Conservation (phyloP, 2,888 invertebrate species). For the Trisateles emortualis region DNA sequence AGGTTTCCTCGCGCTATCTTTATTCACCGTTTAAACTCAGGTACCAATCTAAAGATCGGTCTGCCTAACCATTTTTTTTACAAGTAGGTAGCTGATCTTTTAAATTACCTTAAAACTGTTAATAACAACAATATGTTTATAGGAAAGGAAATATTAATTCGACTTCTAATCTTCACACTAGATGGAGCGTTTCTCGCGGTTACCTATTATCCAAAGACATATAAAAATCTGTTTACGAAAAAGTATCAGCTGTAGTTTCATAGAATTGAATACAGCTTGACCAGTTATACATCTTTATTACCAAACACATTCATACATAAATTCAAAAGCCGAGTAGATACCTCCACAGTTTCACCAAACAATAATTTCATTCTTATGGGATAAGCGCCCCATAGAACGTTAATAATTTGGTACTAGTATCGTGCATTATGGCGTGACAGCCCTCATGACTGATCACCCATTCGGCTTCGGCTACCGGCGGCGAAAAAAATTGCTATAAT, state of each 20-base stretch:
- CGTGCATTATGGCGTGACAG: constrained; percentile 71
- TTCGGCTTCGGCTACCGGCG: constrained; percentile 43
- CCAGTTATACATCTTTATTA: background rate
- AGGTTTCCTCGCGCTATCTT: too few relatives aligned
- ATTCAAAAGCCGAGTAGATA: constrained; percentile 1
- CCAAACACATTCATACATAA: background rate
- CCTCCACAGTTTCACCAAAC: constrained; percentile 34
- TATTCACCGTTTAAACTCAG: too few relatives aligned
- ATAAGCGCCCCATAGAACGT: constrained; percentile 49
- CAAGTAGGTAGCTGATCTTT: too few relatives aligned
- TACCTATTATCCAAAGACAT: too few relatives aligned
- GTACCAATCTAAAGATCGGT: too few relatives aligned
- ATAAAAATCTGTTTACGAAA: too few relatives aligned
- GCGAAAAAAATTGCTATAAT: constrained; percentile 36
- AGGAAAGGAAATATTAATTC: too few relatives aligned
- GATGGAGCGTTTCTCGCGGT: too few relatives aligned
- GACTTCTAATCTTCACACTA: too few relatives aligned
- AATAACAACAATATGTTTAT: too few relatives aligned
- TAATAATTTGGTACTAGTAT: constrained; percentile 69
- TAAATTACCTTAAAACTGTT: too few relatives aligned
- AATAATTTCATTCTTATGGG: constrained; percentile 39
- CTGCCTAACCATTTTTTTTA: too few relatives aligned
- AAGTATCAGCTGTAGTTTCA: background rate
- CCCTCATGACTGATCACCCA: constrained; percentile 66
- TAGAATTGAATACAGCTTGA: background rate